Conservation (phyloP, 2,113 vertebrate species). For the Phalacrocorax carbo region DNA sequence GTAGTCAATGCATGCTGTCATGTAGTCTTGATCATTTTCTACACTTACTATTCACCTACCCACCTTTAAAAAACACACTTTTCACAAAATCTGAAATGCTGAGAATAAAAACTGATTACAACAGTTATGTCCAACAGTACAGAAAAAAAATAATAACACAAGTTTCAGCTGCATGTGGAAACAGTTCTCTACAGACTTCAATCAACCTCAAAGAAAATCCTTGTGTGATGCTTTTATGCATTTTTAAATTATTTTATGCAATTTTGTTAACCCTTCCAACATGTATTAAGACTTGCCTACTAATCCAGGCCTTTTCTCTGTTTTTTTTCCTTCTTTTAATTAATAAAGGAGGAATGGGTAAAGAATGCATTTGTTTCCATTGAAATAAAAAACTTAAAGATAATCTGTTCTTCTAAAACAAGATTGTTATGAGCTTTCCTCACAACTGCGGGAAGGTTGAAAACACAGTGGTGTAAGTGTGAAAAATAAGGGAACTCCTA, state of each 20-base stretch:
- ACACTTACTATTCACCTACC: neutral
- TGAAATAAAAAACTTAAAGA: neutral
- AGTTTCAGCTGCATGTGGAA: neutral
- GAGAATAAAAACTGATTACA: neutral
- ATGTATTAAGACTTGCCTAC: neutral
- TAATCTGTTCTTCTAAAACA: neutral
- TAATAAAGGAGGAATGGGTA: neutral
- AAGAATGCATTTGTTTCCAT: neutral
- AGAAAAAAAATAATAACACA: neutral
- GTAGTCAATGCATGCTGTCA: rapidly evolving
- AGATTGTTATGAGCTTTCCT: neutral
- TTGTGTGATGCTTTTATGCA: neutral
- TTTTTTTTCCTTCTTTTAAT: neutral
- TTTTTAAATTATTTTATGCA: neutral
- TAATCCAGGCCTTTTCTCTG: neutral
- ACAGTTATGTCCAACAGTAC: neutral
- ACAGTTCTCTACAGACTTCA: neutral
- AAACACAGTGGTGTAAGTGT: neutral
- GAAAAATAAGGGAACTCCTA: neutral
- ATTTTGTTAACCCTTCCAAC: neutral
- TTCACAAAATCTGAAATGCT: neutral
- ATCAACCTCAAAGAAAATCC: neutral
- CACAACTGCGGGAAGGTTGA: neutral
- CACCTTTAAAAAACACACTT: neutral
- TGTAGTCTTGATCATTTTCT: neutral